Conservation (phyloP, 2,888 invertebrate species). For the Eledona agricola region DNA sequence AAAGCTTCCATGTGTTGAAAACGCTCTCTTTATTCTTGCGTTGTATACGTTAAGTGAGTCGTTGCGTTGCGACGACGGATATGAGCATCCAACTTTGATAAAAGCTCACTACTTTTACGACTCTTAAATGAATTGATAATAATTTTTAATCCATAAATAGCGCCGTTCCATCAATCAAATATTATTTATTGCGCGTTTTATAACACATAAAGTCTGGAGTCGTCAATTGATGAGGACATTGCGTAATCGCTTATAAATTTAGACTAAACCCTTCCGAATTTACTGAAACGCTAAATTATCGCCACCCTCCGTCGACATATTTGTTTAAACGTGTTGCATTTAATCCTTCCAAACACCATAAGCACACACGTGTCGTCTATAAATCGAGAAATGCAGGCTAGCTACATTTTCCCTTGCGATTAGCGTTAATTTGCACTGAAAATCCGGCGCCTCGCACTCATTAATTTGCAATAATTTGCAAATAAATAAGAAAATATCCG, state of each 20-base stretch:
- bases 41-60: conserved; percentile 11
- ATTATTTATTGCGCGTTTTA: conserved; percentile 34
- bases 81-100: conserved; percentile 11
- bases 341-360: conserved; percentile 6
- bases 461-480: conserved; percentile 1
- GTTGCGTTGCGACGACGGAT: too few species aligned
- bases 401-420: too few species aligned
- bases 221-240: conserved; percentile 23
- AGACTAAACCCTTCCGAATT: conserved; percentile 1
- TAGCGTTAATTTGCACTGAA: conserved; percentile 5
- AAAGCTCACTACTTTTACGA: conserved; percentile 13
- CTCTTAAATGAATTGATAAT: conserved; percentile 24
- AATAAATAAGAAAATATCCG: conserved; percentile 4
- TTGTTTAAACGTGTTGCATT: conserved; percentile 11
- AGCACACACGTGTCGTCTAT: conserved; percentile 16
- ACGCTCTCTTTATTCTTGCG: conserved; percentile 12
- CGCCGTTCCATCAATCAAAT: conserved; percentile 24
- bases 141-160: conserved; percentile 25
- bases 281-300: conserved; percentile 4
- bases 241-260: conserved; percentile 10
- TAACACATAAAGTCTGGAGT: conserved; percentile 29
- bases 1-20: conserved; percentile 18
- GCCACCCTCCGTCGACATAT: conserved; percentile 8
- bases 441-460: conserved; percentile 1
- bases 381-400: conserved; percentile 8